A percentile compares a stretch with the other conserved stretches of the same genome.
phyloP scores from a whole-genome alignment of 2,797 vertebrate species.

The Thunnus albacares region DNA sequence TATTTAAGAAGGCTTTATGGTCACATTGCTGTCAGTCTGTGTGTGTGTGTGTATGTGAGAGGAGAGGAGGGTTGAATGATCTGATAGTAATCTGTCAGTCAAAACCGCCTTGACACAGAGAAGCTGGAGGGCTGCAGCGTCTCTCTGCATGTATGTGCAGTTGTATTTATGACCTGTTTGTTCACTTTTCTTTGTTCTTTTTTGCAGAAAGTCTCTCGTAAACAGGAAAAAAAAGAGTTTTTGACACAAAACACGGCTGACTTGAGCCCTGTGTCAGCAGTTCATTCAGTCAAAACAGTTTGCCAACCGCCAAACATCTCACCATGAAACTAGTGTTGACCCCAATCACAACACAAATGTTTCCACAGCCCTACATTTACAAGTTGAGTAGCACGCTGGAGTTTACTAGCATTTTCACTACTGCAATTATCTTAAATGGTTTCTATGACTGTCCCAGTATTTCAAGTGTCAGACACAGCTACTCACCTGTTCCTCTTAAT shows the following conservation, averaged over 20 bases:
- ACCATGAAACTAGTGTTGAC: neutral
- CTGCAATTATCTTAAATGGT: neutral
- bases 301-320: neutral
- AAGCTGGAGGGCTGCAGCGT: conserved; percentile 22
- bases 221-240: conserved; percentile 2
- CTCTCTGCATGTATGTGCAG: conserved; percentile 20
- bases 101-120: conserved; percentile 34
- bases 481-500: neutral
- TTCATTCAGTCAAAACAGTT: conserved; percentile 10
- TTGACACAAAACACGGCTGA: neutral
- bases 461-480: neutral
- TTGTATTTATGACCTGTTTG: conserved; percentile 22
- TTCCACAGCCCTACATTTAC: neutral
- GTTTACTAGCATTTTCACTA: neutral
- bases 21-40: conserved; percentile 54
- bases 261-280: neutral
- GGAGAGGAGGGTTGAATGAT: conserved; percentile 39
- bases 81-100: conserved; percentile 46
- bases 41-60: conserved; percentile 21
- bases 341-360: neutral
- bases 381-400: neutral
- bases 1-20: conserved; percentile 44
- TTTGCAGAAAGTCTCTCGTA: conserved; percentile 10
- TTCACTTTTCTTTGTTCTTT: neutral
- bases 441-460: neutral